Base-by-base conservation (phyloP, 1,140 invertebrate species). In the Brachionus asplanchnoidis region DNA sequence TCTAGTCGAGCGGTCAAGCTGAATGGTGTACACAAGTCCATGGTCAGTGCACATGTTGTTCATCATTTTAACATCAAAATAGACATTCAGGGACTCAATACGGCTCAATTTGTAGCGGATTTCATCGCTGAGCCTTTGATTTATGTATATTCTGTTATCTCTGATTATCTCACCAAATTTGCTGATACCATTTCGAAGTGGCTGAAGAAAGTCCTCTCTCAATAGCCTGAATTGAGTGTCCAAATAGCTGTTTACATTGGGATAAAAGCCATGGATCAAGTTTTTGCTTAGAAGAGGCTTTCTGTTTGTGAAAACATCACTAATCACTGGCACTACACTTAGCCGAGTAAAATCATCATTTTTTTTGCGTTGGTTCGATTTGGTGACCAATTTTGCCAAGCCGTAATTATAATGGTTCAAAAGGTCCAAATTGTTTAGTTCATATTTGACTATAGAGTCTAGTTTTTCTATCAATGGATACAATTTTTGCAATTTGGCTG, bases 221-320 rank as follows among this genome's bases (percentile, higher is more conserved):
- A 95, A 88, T 2, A 95, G 88, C 11, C 93, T 89, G 87, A 94
- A 94, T 86, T 95, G 94, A 50, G 53, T 84, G 86, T 94, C 93
- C 11, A 95, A 88, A 87, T 95, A 95, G 86, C 94, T 92, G 32
- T 93, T 90, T 0, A 92, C 89, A 87, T 91, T 88, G 6, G 88
- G 86, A 88, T 94, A 95, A 0, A 88, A 86, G 2, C 93, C 93
- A 40, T 91, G 86, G 0, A 92, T 87, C 56, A 92, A 91, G 87
- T 93, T 94, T 11, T 91, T 88, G 3, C 92, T 88, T 9, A 93
- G 85, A 88, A 91, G 92, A 20, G 89, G 87, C 53, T 85, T 85
- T 40, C 86, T 70, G 20, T 86, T 77, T 14, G 85, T 73, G 7
- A 87, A 79, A 26, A 90, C 84, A 73, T 90, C 89, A 20, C 70